These are phyloP conservation scores for Paradisaea rubra DNA, from an alignment of 2,113 vertebrate genomes.

Conservation along the genomic window DNA sequence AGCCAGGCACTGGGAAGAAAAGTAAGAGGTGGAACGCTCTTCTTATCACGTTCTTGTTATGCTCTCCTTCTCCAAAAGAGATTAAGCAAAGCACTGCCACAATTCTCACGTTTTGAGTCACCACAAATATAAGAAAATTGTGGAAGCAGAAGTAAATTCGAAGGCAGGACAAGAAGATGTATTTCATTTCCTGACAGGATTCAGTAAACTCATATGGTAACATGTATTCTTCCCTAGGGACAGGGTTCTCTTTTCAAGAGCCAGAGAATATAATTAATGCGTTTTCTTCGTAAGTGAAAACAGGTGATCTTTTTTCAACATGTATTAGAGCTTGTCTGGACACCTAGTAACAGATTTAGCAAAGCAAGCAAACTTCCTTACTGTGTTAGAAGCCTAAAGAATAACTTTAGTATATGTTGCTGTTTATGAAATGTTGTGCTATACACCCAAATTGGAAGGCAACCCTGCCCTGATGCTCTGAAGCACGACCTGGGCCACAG, in stretches of 20 bases:
- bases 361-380: background rate
- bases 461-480: background rate
- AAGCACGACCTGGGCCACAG: too few relatives aligned
- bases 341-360: background rate
- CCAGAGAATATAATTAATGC: background rate
- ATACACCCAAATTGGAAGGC: background rate
- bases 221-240: background rate
- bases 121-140: background rate
- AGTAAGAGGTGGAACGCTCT: background rate
- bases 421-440: background rate
- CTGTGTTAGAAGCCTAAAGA: background rate
- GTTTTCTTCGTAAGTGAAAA: background rate
- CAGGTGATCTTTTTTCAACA: background rate
- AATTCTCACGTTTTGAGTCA: background rate
- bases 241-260: background rate
- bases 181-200: background rate
- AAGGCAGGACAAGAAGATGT: background rate
- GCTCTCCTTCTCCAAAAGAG: background rate
- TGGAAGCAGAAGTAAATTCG: background rate
- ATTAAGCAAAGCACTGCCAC: background rate
- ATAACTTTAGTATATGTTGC: background rate
- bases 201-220: background rate
- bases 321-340: background rate
- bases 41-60: background rate
- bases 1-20: background rate